Evolutionary conservation across 2,797 vertebrate genomes (phyloP).

Genomic region (Chlorospingus semifuscus): DNA sequence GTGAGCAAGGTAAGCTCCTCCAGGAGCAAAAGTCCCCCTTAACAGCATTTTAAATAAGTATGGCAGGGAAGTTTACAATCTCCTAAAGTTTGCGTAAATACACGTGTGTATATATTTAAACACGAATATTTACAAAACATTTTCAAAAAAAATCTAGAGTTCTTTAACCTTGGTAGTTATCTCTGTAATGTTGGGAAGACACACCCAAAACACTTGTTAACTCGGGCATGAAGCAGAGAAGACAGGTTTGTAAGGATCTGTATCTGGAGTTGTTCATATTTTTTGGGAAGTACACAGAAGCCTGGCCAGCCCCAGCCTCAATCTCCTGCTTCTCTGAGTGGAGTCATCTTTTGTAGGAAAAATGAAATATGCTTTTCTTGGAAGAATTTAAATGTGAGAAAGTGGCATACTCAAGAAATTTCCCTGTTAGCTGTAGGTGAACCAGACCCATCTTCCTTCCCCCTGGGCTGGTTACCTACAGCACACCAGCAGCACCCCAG

Average conservation of each 20-base stretch:
- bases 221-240: background rate
- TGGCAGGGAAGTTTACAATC: background rate
- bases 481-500: background rate
- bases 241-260: background rate
- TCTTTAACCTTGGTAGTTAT: background rate
- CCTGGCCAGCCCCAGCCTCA: background rate
- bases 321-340: background rate
- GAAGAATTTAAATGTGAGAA: background rate
- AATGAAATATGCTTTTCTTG: background rate
- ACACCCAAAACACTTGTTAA: background rate
- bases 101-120: accelerated
- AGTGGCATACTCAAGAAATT: background rate
- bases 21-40: background rate
- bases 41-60: background rate
- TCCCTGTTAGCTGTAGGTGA: background rate
- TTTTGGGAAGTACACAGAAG: accelerated
- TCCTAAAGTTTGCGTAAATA: background rate
- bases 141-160: background rate
- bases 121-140: background rate
- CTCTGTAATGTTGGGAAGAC: background rate
- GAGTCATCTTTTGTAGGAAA: background rate
- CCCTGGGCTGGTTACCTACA: background rate
- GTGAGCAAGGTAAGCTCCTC: background rate
- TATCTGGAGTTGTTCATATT: accelerated
- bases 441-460: background rate